A percentile compares a stretch with the other conserved stretches of the same genome.
Evolutionary conservation across 2,113 vertebrate genomes (phyloP).

Genomic region (Thamnophis sirtalis): DNA sequence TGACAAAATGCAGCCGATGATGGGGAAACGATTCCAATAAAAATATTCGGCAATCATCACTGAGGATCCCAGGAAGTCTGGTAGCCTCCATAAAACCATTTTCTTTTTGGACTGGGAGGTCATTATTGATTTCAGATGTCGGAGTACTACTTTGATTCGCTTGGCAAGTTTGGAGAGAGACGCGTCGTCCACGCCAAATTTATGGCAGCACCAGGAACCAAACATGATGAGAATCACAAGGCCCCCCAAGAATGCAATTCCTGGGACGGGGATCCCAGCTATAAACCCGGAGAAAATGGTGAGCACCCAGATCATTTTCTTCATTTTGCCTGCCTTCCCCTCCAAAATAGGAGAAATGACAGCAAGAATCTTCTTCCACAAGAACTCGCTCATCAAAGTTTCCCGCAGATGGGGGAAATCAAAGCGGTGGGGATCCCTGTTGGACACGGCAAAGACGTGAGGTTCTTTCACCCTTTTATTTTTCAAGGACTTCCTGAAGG

Average conservation of each 20-base stretch:
- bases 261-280: not conserved
- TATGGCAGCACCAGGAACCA: not conserved
- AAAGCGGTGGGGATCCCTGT: not conserved
- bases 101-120: not conserved
- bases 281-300: accelerated
- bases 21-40: not conserved
- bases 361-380: not conserved
- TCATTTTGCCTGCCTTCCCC: accelerated
- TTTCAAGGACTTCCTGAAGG: not conserved
- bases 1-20: not conserved
- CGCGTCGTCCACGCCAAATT: not conserved
- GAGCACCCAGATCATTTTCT: not conserved
- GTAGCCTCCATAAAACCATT: not conserved
- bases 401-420: not conserved
- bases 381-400: not conserved
- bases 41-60: not conserved
- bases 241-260: not conserved
- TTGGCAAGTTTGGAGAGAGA: not conserved
- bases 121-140: not conserved
- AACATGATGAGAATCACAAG: not conserved
- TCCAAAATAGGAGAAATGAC: not conserved
- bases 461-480: constrained; percentile 5
- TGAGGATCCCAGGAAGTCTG: not conserved
- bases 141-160: not conserved
- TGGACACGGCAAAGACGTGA: not conserved